These are phyloP conservation scores for Aleiodes alternator DNA, from an alignment of 2,888 invertebrate genomes.

Conservation along the genomic window DNA sequence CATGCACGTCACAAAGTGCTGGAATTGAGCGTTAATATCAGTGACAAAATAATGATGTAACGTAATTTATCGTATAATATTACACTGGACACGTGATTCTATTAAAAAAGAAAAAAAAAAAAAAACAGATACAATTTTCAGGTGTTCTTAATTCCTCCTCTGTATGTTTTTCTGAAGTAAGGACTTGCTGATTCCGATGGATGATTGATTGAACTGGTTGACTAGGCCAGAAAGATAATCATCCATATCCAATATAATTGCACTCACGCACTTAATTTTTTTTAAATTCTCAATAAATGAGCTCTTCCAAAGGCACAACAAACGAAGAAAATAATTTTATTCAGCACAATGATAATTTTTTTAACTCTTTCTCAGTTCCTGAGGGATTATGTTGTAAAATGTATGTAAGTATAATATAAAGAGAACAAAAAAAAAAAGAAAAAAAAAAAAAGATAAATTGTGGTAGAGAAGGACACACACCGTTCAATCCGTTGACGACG, in stretches of 20 bases:
- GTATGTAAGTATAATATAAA: background rate
- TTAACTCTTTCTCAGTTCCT: background rate
- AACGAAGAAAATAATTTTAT: background rate
- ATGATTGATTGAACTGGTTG: background rate
- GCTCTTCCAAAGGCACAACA: background rate
- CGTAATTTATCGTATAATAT: too few species aligned
- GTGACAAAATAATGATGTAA: too few species aligned
- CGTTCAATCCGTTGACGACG: slow-evolving; percentile 35
- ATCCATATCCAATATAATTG: too few species aligned
- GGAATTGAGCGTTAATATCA: background rate
- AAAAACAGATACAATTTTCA: too few species aligned
- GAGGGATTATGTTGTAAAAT: background rate
- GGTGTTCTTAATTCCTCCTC: too few species aligned
- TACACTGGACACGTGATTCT: too few species aligned
- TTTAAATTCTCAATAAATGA: background rate
- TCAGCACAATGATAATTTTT: background rate
- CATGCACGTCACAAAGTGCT: background rate
- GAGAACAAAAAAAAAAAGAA: background rate
- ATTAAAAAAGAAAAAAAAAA: too few species aligned
- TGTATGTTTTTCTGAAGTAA: too few species aligned
- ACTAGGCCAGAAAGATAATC: background rate
- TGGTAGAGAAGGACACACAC: slow-evolving; percentile 6
- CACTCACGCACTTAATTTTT: slow-evolving; percentile 5
- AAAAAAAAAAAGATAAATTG: background rate
- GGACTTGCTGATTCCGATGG: too few species aligned